Conservation (phyloP, 2,113 vertebrate genomes). For the Clarias magur region DNA sequence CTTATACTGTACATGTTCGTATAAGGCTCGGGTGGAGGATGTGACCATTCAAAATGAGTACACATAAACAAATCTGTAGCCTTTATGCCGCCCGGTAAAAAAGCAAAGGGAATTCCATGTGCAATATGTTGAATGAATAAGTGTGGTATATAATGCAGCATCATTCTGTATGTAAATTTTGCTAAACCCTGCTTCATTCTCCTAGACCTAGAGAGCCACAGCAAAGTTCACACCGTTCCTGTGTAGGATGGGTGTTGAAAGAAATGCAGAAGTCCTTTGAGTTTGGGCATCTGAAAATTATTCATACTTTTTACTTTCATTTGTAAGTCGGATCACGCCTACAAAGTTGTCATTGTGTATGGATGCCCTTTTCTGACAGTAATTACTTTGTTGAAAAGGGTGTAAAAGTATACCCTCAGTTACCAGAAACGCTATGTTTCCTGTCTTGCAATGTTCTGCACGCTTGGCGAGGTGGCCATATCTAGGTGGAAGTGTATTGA, state of each 20-base stretch:
- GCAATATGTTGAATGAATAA: not conserved
- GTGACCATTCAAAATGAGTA: slow-evolving; percentile 38
- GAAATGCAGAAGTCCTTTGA: not conserved
- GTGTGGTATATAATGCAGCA: not conserved
- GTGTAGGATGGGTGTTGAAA: not conserved
- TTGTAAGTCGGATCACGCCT: not conserved
- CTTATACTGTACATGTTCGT: slow-evolving; percentile 9
- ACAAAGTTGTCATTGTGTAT: not conserved
- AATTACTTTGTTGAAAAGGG: not conserved
- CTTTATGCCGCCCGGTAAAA: not conserved
- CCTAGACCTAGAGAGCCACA: not conserved
- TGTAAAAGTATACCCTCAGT: not conserved
- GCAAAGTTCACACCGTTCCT: not conserved
- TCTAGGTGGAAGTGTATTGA: not conserved
- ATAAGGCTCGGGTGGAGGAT: not conserved
- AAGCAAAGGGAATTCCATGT: not conserved
- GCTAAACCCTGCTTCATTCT: not conserved
- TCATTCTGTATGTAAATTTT: not conserved
- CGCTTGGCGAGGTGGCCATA: not conserved
- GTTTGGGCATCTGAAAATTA: slow-evolving; percentile 4
- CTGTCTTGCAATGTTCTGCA: not conserved
- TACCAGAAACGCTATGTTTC: slow-evolving; percentile 9
- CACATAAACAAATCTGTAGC: slow-evolving; percentile 27
- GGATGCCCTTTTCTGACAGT: not conserved
- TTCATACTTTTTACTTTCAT: not conserved